These are phyloP conservation scores for Magallana gigas DNA, from an alignment of 1,140 invertebrate genomes.

Conservation along the genomic window DNA sequence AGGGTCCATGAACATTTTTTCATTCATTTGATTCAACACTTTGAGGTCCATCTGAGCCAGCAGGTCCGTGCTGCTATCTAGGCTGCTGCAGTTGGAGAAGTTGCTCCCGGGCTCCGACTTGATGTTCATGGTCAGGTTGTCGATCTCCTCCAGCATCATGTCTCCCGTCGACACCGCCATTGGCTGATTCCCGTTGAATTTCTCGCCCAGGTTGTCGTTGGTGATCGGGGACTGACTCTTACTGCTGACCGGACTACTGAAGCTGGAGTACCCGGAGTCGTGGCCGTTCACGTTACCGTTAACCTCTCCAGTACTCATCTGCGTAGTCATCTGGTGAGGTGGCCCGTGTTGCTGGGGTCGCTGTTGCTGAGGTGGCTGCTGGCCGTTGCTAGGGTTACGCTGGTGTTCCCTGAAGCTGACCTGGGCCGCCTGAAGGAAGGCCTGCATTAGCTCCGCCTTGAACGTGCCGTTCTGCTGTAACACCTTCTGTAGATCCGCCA, in stretches of 20 bases:
- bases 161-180: background rate
- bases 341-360: background rate
- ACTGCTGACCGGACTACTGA: conserved; percentile 64
- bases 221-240: conserved; percentile 64
- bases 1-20: conserved; percentile 42
- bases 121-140: conserved; percentile 29
- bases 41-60: conserved; percentile 14
- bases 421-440: conserved; percentile 72
- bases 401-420: conserved; percentile 74
- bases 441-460: conserved; percentile 75
- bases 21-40: background rate
- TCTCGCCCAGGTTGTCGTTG: background rate
- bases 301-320: background rate
- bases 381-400: conserved; percentile 55
- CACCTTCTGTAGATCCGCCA: conserved; percentile 75
- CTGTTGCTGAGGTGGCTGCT: conserved; percentile 27
- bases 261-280: conserved; percentile 66
- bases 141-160: conserved; percentile 41
- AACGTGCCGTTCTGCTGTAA: conserved; percentile 74
- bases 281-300: conserved; percentile 1
- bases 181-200: background rate
- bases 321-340: background rate
- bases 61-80: background rate
- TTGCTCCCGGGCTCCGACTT: conserved; percentile 32
- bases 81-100: background rate